A percentile compares a stretch with the other conserved stretches of the same genome.
These are phyloP conservation scores for Conops quadrifasciatus DNA, from an alignment of 2,888 invertebrate species.

Conservation along the genomic window DNA sequence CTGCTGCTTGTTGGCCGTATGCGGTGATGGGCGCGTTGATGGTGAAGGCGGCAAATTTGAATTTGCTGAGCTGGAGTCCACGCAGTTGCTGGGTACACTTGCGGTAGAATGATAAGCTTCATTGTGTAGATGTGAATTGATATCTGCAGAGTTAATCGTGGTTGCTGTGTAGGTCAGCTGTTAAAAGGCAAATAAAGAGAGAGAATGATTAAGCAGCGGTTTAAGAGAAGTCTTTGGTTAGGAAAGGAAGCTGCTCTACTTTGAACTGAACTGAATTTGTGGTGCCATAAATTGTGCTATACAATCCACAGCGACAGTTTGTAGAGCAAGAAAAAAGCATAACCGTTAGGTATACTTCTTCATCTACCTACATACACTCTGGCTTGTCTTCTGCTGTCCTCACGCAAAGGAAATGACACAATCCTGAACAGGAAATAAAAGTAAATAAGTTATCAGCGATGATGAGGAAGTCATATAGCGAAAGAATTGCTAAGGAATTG, in stretches of 20 bases:
- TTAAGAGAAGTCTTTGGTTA: not conserved
- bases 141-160: slow-evolving; percentile 1
- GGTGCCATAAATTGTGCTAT: too few species aligned
- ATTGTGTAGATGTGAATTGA: slow-evolving; percentile 16
- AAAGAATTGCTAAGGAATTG: not conserved
- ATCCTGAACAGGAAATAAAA: slow-evolving; percentile 61
- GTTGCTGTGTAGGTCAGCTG: slow-evolving; percentile 16
- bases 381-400: not conserved
- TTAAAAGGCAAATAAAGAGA: not conserved
- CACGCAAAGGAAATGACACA: slow-evolving; percentile 58
- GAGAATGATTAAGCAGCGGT: not conserved
- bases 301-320: too few species aligned
- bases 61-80: slow-evolving; percentile 20
- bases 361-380: too few species aligned
- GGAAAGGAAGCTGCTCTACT: too few species aligned
- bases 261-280: too few species aligned
- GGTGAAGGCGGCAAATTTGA: slow-evolving; percentile 13
- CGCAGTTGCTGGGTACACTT: not conserved
- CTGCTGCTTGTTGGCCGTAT: not conserved
- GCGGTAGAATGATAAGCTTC: slow-evolving; percentile 7
- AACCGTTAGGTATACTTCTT: too few species aligned
- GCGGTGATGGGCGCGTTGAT: not conserved
- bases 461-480: slow-evolving; percentile 37
- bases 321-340: too few species aligned
- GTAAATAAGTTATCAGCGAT: slow-evolving; percentile 48